Conservation (phyloP, 2,888 invertebrate genomes). For the Chrysodeixis includens region DNA sequence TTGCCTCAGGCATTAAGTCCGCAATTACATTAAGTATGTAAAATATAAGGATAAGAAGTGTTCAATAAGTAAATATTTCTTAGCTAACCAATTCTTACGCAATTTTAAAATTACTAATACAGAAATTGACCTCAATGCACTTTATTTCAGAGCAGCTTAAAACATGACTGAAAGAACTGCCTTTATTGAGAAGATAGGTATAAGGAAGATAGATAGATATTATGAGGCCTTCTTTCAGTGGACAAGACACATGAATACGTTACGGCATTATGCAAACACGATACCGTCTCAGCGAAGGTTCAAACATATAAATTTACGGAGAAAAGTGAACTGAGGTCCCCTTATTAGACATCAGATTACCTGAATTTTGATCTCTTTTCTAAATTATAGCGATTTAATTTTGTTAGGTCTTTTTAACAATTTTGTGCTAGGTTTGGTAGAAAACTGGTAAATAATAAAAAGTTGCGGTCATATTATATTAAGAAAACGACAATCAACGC, state of each 20-base stretch:
- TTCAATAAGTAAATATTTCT: too few species aligned
- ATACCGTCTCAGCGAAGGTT: constrained; percentile 37
- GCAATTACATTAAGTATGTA: too few species aligned
- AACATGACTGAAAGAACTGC: neutral
- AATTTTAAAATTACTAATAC: neutral
- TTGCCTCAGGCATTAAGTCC: too few species aligned
- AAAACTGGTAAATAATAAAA: too few species aligned
- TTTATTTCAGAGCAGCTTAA: neutral
- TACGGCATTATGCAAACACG: constrained; percentile 51
- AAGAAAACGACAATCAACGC: too few species aligned
- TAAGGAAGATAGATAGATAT: too few species aligned
- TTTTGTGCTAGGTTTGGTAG: too few species aligned
- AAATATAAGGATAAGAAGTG: too few species aligned
- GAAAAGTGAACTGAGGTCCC: constrained; percentile 17
- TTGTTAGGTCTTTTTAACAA: too few species aligned
- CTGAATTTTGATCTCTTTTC: neutral
- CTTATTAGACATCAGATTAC: constrained; percentile 9
- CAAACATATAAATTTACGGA: constrained; percentile 21
- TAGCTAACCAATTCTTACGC: too few species aligned
- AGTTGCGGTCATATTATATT: too few species aligned
- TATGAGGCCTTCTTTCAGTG: neutral
- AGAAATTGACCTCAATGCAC: neutral
- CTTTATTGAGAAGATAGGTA: neutral
- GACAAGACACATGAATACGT: constrained; percentile 38
- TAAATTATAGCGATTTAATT: too few species aligned